phyloP scores from a whole-genome alignment of 2,888 invertebrate genomes.

The Baccha elongata region DNA sequence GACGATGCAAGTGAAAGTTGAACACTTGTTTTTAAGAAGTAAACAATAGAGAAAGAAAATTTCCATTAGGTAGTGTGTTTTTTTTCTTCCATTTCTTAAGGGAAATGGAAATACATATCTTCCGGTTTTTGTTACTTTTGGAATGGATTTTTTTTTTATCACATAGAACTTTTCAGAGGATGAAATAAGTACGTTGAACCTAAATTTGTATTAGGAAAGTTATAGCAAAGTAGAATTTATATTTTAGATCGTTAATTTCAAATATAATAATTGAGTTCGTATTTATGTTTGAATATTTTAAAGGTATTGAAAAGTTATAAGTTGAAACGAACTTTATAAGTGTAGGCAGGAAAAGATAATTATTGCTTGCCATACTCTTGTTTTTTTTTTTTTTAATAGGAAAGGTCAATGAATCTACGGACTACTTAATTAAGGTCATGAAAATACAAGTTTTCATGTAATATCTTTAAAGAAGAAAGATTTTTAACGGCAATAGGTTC shows the following conservation, averaged over 20 bases:
- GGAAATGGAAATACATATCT: slow-evolving; percentile 55
- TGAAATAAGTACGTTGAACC: neutral
- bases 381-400: too few relatives aligned
- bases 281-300: too few relatives aligned
- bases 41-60: neutral
- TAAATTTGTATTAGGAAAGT: slow-evolving; percentile 8
- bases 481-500: too few relatives aligned
- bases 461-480: too few relatives aligned
- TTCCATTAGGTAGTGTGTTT: neutral
- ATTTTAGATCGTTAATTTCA: slow-evolving; percentile 1
- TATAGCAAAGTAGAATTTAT: neutral
- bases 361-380: too few relatives aligned
- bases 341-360: too few relatives aligned
- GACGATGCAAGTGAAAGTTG: neutral
- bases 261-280: too few relatives aligned
- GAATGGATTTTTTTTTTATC: neutral
- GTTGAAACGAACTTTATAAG: too few relatives aligned
- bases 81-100: neutral
- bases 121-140: slow-evolving; percentile 15
- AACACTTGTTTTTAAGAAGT: neutral
- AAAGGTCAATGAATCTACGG: too few relatives aligned
- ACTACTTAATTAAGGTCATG: too few relatives aligned
- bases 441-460: too few relatives aligned
- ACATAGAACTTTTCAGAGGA: neutral
- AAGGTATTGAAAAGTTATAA: too few relatives aligned